These are phyloP conservation scores for Napeogenes sylphis DNA, from an alignment of 2,888 invertebrate genomes.

Conservation along the genomic window DNA sequence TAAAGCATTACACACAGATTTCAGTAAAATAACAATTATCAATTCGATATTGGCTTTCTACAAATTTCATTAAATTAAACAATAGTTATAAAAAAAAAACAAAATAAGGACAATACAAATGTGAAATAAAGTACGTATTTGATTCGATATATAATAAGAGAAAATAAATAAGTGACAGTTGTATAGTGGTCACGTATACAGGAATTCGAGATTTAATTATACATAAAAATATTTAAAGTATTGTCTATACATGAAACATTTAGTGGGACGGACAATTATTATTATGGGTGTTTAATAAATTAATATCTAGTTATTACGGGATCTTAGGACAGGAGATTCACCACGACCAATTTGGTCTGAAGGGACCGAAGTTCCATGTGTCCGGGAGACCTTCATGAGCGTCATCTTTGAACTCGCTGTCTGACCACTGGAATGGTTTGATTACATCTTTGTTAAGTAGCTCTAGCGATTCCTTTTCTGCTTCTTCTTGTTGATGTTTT, in stretches of 20 bases:
- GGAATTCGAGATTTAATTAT: neutral
- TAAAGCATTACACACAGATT: conserved; percentile 19
- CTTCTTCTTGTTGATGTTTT: conserved; percentile 59
- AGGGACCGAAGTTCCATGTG: conserved; percentile 82
- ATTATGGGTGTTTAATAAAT: neutral
- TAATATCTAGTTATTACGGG: neutral
- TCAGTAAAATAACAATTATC: conserved; percentile 5
- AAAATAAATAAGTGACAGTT: neutral
- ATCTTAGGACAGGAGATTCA: conserved; percentile 46
- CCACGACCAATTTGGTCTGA: conserved; percentile 79
- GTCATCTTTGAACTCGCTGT: conserved; percentile 77
- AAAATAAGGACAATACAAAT: neutral
- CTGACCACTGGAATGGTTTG: conserved; percentile 86
- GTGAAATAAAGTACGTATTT: neutral
- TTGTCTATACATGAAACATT: conserved; percentile 4
- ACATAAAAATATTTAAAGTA: conserved; percentile 5
- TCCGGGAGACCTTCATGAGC: conserved; percentile 87
- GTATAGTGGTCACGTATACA: neutral
- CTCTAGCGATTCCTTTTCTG: conserved; percentile 55
- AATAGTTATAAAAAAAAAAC: neutral
- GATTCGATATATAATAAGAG: neutral
- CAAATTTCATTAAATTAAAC: neutral
- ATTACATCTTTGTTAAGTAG: conserved; percentile 54
- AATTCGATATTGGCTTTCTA: neutral
- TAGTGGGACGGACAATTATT: neutral